Evolutionary conservation across 2,888 invertebrate genomes (phyloP), one percentile per base, ranked within the genome.

Genomic region (Aporophyla nigra): DNA sequence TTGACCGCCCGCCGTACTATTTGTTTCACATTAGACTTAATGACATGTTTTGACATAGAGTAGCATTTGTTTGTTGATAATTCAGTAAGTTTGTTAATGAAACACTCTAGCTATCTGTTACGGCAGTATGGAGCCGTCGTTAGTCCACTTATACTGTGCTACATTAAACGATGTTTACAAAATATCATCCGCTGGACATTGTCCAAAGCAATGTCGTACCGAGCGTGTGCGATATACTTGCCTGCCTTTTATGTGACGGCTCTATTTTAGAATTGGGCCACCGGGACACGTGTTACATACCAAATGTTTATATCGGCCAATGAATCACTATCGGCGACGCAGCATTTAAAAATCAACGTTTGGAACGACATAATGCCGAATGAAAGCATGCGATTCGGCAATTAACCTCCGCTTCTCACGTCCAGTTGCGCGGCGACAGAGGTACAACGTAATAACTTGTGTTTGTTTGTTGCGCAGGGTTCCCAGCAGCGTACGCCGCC

Each of bases 401-500:
- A 91, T 91, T 93, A 92, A 91, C 90, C 90, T 86, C 88, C 83
- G 91, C 92, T 93, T 93, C 80, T 87, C 74, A 87, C 82, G 74
- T 84, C 69, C 78, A 68, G 33, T 33, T 27, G 59, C n/a, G 78
- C 61, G 84, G 84, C 77, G 79, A 76, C 81, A 80, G 82, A 68
- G 78, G 80, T 62, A 74, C 75, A 68, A 65, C 61, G 79, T 84
- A 85, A 80, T 88, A 87, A 87, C 79, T 84, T 93, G 88, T 93
- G 85, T 86, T 93, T 93, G 88, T 96, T 96, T 95, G 94, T 95
- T 96, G 90, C 87, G 86, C 98, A 99, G 99, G 99, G 97, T 99
- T 99, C 97, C 99, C 99, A 97, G 99, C 99, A 96, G 99, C 99
- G 93, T 99, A 99, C 97, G 99, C 99, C 97, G 99, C 99, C 95